phyloP scores from a whole-genome alignment of 2,888 invertebrate species.

The Meta bourneti region DNA sequence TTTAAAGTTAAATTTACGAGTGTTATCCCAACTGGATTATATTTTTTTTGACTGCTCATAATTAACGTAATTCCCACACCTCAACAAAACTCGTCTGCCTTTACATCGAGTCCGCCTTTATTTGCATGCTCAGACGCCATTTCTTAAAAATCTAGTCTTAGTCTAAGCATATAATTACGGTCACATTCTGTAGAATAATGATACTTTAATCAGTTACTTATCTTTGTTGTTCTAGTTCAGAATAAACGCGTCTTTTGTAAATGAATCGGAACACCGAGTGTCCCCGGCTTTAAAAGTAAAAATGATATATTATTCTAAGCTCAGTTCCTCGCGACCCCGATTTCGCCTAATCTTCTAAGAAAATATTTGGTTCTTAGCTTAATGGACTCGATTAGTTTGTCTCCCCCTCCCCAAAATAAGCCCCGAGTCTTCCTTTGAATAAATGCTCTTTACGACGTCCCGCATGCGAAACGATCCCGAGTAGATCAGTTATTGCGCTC shows the following conservation, averaged over 20 bases:
- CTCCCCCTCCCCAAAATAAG: background rate
- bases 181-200: background rate
- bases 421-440: constrained; percentile 20
- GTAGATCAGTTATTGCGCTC: constrained; percentile 29
- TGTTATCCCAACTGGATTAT: background rate
- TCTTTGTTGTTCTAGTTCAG: background rate
- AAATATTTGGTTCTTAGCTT: constrained; percentile 58
- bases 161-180: background rate
- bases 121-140: no score
- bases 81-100: background rate
- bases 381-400: constrained; percentile 42
- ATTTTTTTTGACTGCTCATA: background rate
- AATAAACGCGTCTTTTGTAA: constrained; percentile 8
- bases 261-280: constrained; percentile 6
- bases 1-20: background rate
- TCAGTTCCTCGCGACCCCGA: background rate
- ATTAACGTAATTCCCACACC: background rate
- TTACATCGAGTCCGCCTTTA: background rate
- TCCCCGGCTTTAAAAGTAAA: constrained; percentile 24
- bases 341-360: constrained; percentile 52
- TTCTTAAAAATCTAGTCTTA: background rate
- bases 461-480: constrained; percentile 4
- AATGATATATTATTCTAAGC: constrained; percentile 48
- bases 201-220: background rate
- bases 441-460: constrained; percentile 4